These are phyloP conservation scores for Amphiura filiformis DNA, from an alignment of 35 echinoderm and acorn worm genomes.

Conservation along the genomic window DNA sequence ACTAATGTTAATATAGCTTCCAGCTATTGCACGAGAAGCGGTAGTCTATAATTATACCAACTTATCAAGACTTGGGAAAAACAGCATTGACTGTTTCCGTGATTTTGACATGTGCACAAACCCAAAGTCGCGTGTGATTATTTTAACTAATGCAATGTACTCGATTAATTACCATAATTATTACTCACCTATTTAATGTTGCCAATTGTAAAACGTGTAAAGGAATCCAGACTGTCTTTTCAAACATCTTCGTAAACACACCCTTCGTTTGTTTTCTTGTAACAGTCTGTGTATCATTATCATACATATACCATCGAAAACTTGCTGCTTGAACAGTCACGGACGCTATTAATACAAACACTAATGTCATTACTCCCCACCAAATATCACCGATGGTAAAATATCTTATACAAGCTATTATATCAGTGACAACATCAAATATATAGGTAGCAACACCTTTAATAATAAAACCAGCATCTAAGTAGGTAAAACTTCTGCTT, in stretches of 20 bases:
- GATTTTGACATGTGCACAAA: too few relatives aligned
- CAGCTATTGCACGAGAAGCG: too few relatives aligned
- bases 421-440: slow-evolving; percentile 63
- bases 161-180: too few relatives aligned
- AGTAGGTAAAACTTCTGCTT: slow-evolving; percentile 23
- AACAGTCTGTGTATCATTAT: slow-evolving; percentile 27
- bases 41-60: too few relatives aligned
- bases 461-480: slow-evolving; percentile 63
- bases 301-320: slow-evolving; percentile 58
- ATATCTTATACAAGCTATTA: slow-evolving; percentile 43
- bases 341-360: slow-evolving; percentile 47
- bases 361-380: slow-evolving; percentile 57
- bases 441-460: slow-evolving; percentile 54
- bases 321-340: slow-evolving; percentile 53
- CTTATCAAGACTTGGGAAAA: too few relatives aligned
- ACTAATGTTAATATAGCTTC: too few relatives aligned
- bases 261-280: not conserved
- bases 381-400: slow-evolving; percentile 15
- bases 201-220: slow-evolving; percentile 66
- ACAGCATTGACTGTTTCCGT: too few relatives aligned
- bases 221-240: slow-evolving; percentile 39
- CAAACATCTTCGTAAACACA: not conserved
- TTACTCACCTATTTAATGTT: slow-evolving; percentile 57
- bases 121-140: too few relatives aligned
- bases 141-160: too few relatives aligned